Evolutionary conservation across 1,140 invertebrate genomes (phyloP).

Genomic region (Matsumurasca onukii): DNA sequence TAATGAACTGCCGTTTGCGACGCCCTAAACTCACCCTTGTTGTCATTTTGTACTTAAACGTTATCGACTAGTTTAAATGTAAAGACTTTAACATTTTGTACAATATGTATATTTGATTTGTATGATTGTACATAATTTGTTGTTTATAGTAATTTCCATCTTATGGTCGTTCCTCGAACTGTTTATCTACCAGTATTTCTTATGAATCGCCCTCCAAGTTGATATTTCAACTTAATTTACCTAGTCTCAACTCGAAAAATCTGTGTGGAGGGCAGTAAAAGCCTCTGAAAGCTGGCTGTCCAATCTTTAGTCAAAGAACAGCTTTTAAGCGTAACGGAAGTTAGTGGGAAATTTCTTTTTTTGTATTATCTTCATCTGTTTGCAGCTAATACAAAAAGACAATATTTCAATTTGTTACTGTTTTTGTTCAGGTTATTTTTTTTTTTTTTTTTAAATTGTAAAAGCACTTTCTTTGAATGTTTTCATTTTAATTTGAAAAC

Average conservation of each 20-base stretch:
- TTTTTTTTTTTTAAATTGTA: background rate
- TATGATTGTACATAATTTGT: conserved; percentile 28
- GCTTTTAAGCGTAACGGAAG: conserved; percentile 2
- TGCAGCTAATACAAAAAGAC: no score
- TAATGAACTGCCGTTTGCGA: conserved; percentile 24
- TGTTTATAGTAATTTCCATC: conserved; percentile 21
- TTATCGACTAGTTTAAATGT: conserved; percentile 34
- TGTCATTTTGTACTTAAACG: conserved; percentile 34
- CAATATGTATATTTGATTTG: conserved; percentile 31
- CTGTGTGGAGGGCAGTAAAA: background rate
- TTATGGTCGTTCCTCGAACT: conserved; percentile 7
- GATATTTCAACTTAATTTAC: background rate
- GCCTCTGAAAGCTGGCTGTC: conserved; percentile 10
- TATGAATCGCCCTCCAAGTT: background rate
- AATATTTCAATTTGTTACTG: no score
- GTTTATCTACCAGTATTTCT: conserved; percentile 16
- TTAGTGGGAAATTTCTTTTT: no score
- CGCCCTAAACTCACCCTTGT: conserved; percentile 25
- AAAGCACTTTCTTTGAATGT: conserved; percentile 1
- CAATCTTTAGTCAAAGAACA: background rate
- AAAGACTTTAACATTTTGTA: conserved; percentile 35
- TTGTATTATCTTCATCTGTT: no score
- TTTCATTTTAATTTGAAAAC: background rate
- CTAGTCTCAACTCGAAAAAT: background rate
- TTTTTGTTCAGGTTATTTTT: background rate